Base-by-base conservation (phyloP, 2,113 vertebrate genomes). In the Desmodus rotundus region DNA sequence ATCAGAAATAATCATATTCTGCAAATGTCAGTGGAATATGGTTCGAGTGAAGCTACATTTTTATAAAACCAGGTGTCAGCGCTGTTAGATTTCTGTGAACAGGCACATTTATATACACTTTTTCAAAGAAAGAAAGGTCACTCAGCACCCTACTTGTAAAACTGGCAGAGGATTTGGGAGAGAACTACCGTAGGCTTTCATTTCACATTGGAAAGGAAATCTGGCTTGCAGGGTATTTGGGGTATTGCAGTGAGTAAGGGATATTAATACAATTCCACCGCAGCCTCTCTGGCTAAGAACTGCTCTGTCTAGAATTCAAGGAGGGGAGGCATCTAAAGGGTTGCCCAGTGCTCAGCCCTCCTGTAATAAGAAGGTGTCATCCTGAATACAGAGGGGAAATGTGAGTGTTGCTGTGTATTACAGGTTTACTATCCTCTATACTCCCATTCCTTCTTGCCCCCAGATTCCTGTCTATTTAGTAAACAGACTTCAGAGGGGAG, bases 111-210 rank as follows among this genome's bases (percentile, higher is more conserved):
- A 68, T 68, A 65, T 13, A 70, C 65, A 74, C 36, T 67, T 87
- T 87, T 70, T 68, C 76, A 86, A 93, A 87, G 81, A 88, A 94
- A 95, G 86, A 97, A 97, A 95, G 95, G 93, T 93, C 96, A 95
- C 41, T 87, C 17, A 31, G 54, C 95, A 93, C 56, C 50, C 65
- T 67, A 33, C 88, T 91, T 96, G 78, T 93, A 93, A 96, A 89
- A 81, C 65, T 95, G 94, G 80, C 96, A 95, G 93, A 80, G 45
- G 67, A 85, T 83, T 97, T 76, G 58, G 86, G 72, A 56, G 76
- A 91, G 77, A 94, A 45, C 47, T 4, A 28, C 26, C 50, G 52
- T 76, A 74, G 50, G 41, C 90, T 91, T 54, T 86, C 93, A 87
- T 87, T 84, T 93, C 36, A 45, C 43, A 67, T n/a, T 45, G 38